Base-by-base conservation (phyloP, 2,113 vertebrate genomes). In the Onychorhynchus coronatus region DNA sequence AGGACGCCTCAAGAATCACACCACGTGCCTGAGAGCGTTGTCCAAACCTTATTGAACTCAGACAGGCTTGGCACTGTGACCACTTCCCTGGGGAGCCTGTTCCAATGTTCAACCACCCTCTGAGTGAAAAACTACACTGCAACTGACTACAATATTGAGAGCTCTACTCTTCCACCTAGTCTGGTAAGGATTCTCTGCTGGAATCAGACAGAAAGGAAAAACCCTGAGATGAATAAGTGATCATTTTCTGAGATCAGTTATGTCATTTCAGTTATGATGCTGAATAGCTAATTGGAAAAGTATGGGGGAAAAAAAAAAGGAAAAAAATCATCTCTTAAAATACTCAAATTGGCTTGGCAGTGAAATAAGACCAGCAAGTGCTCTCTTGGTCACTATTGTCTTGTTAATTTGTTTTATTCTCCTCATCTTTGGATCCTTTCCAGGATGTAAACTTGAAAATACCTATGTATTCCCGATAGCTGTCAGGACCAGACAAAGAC, bases 401-500 rank as follows among this genome's bases (percentile, higher is more conserved):
- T 82, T 88, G 21, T 10, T 72, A 33, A 74, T 82, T 46, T 52
- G 30, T 78, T n/a, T 33, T 33, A 44, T 5, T 91, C 31, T 56
- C 25, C 37, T 81, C 22, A 65, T 16, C 39, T 78, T 42, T 63
- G 37, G 55, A 58, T 67, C 22, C 6, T 75, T 89, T 68, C 41
- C 14, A 44, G 1, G 0, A 61, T 1, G 3, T 35, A 52, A 89
- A 63, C 61, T 50, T 9, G 2, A 85, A 91, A 4, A 4, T 56
- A 44, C 33, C 22, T 4, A 52, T 1, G 5, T 11, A 30, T 67
- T 78, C 41, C 63, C 18, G 56, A 85, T 8, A 71, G 35, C 24
- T 91, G 52, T 88, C 56, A 72, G 30, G 52, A 95, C 22, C 41
- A 82, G 33, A 75, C 8, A 35, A 2, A 1, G 1, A 65, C 42